These are phyloP conservation scores for Oscheius sp. DNA, from an alignment of 1,140 invertebrate species.

Conservation along the genomic window DNA sequence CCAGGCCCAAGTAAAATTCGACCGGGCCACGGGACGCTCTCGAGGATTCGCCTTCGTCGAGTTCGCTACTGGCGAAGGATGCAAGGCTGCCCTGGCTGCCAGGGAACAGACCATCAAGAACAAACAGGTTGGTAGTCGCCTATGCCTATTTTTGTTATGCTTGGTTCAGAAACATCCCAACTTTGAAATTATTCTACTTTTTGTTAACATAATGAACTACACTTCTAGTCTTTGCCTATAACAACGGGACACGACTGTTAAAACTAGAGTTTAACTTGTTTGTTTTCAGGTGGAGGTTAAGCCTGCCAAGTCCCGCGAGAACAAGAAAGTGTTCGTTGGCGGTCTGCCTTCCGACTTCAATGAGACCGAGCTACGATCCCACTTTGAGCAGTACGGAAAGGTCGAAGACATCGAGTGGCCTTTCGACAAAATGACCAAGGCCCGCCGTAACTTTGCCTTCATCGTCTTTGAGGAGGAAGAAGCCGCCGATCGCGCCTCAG, in stretches of 20 bases:
- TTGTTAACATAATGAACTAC: background rate
- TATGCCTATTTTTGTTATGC: background rate
- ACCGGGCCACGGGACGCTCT: conserved; percentile 56
- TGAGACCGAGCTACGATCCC: conserved; percentile 55
- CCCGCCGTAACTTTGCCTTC: conserved; percentile 60
- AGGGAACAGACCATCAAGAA: conserved; percentile 58
- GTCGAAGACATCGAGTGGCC: conserved; percentile 60
- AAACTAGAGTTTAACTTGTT: background rate
- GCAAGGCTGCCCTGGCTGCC: conserved; percentile 50
- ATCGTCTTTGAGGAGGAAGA: conserved; percentile 61
- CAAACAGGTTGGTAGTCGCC: conserved; percentile 47
- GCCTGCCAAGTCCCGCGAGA: conserved; percentile 60
- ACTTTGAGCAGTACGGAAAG: conserved; percentile 57
- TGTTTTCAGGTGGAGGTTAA: conserved; percentile 52
- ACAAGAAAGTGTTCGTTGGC: conserved; percentile 61
- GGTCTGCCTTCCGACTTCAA: conserved; percentile 55
- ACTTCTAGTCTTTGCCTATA: too few relatives aligned
- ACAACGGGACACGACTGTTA: background rate
- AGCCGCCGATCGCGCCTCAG: conserved; percentile 51
- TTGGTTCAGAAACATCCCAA: background rate
- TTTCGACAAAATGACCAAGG: conserved; percentile 57
- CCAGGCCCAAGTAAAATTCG: conserved; percentile 60
- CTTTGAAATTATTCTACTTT: background rate
- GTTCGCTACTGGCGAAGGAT: conserved; percentile 56
- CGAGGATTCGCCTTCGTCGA: conserved; percentile 61